These are phyloP conservation scores for Toxotes chatareus DNA, from an alignment of 2,113 vertebrate species.

Conservation along the genomic window DNA sequence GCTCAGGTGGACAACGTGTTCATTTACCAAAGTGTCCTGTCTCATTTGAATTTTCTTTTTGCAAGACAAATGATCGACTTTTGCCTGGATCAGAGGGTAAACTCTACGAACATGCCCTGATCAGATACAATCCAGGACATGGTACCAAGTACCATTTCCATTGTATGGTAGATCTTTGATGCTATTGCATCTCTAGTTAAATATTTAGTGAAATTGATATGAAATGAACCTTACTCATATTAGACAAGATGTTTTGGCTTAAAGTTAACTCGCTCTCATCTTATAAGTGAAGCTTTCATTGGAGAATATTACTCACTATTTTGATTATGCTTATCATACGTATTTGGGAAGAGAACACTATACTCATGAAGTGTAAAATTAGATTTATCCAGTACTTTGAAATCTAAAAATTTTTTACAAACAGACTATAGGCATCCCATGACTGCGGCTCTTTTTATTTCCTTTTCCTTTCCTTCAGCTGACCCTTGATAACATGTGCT, in stretches of 20 bases:
- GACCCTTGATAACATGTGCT: background rate
- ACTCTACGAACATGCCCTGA: background rate
- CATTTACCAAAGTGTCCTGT: background rate
- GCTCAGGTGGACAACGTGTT: background rate
- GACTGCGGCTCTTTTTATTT: background rate
- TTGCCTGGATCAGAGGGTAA: background rate
- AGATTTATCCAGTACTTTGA: background rate
- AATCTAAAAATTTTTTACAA: background rate
- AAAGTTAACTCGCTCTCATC: background rate
- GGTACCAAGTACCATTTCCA: background rate
- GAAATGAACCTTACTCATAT: background rate
- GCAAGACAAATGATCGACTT: conserved; percentile 49
- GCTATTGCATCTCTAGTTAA: background rate
- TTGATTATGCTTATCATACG: background rate
- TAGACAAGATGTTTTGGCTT: background rate
- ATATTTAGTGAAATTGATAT: background rate
- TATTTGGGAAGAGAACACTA: background rate
- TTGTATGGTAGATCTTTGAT: background rate
- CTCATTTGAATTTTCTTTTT: conserved; percentile 57
- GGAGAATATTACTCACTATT: background rate
- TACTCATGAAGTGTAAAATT: background rate
- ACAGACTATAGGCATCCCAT: background rate
- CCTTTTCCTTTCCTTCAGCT: background rate
- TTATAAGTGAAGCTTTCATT: background rate
- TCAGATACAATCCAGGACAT: background rate